Conservation (phyloP, 2,797 vertebrate genomes). For the Ambastaia sidthimunki region DNA sequence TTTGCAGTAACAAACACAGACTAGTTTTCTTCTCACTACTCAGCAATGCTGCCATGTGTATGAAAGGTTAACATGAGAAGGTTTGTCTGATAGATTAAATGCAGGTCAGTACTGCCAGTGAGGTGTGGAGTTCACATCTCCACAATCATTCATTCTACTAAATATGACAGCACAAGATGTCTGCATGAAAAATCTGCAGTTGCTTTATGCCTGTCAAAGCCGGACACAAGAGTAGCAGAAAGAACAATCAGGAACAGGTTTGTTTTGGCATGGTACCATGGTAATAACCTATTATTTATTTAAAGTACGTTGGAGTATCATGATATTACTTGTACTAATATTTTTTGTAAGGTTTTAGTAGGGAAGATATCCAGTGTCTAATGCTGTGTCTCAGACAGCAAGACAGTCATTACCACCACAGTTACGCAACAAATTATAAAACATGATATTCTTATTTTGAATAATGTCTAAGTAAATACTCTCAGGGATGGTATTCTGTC, state of each 20-base stretch:
- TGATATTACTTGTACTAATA: neutral
- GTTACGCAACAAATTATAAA: conserved; percentile 16
- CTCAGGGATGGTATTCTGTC: neutral
- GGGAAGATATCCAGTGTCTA: neutral
- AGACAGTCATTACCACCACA: conserved; percentile 2
- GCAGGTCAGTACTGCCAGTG: neutral
- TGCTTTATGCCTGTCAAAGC: neutral
- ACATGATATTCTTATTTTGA: conserved; percentile 13
- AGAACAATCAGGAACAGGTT: neutral
- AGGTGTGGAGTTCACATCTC: neutral
- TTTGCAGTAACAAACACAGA: neutral
- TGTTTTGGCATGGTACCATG: neutral
- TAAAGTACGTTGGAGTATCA: neutral
- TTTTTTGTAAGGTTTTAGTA: neutral
- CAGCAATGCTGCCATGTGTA: neutral
- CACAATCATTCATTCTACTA: neutral
- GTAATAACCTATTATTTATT: neutral
- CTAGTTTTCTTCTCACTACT: neutral
- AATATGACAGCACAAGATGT: neutral
- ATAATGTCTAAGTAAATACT: conserved; percentile 25
- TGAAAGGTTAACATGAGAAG: neutral
- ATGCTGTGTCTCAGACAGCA: neutral
- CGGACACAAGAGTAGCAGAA: neutral
- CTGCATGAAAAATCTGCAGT: neutral
- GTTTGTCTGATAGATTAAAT: conserved; percentile 12